Conservation (phyloP, 2,888 invertebrate species). For the Miltochrista miniata region DNA sequence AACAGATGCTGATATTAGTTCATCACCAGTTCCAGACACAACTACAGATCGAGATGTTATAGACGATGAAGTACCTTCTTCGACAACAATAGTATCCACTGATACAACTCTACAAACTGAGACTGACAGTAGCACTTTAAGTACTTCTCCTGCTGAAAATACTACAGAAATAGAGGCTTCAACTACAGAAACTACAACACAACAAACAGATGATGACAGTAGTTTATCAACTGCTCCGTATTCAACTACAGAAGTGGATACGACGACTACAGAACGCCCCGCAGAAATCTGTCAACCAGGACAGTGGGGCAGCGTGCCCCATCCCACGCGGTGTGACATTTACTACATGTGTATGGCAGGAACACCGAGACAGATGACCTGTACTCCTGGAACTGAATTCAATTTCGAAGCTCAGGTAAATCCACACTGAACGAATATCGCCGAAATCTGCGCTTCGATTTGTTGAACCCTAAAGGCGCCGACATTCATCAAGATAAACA, state of each 20-base stretch:
- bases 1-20: not conserved
- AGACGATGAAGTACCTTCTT: no score
- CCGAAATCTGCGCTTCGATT: no score
- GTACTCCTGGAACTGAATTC: slow-evolving; percentile 46
- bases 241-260: no score
- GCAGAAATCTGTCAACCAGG: slow-evolving; percentile 33
- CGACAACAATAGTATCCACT: no score
- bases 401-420: slow-evolving; percentile 23
- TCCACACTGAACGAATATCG: no score
- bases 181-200: slow-evolving; percentile 1
- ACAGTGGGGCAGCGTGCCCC: slow-evolving; percentile 37
- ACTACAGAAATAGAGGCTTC: no score
- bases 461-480: no score
- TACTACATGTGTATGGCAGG: slow-evolving; percentile 45
- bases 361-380: slow-evolving; percentile 9
- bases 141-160: no score
- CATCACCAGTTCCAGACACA: not conserved
- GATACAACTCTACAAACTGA: no score
- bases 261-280: not conserved
- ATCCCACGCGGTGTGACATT: slow-evolving; percentile 38
- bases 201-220: not conserved
- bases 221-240: no score
- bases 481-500: no score
- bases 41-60: not conserved
- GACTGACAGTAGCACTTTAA: not conserved